Percentiles rank a stretch among this genome's conserved stretches.
Conservation (phyloP, 2,113 vertebrate species). For the Psophia crepitans region DNA sequence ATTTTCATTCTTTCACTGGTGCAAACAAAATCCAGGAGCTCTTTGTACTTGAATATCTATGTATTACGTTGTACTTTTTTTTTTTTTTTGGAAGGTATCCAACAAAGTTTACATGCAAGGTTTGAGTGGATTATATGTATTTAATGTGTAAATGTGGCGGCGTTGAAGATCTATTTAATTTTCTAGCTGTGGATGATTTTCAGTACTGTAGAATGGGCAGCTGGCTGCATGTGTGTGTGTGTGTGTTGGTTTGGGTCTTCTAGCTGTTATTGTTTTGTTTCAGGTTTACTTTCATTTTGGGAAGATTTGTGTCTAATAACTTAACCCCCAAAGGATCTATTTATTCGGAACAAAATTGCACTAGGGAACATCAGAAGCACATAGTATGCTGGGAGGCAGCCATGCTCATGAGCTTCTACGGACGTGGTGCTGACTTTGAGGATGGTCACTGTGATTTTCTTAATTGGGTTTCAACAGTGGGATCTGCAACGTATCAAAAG, state of each 20-base stretch:
- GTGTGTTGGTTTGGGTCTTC: not conserved
- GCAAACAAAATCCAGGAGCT: not conserved
- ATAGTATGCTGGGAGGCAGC: not conserved
- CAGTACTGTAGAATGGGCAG: not conserved
- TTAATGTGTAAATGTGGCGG: conserved; percentile 5
- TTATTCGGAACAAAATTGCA: not conserved
- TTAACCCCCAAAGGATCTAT: not conserved
- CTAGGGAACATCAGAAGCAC: not conserved
- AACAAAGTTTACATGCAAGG: conserved; percentile 53
- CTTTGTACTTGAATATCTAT: not conserved
- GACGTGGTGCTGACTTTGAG: accelerated
- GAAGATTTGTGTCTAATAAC: not conserved
- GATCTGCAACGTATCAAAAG: not conserved
- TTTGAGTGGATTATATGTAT: conserved; percentile 8
- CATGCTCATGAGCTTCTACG: not conserved
- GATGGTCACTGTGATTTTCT: not conserved
- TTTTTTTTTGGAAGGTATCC: not conserved
- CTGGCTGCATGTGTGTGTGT: not conserved
- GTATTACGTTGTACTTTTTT: not conserved
- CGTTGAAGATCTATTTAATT: conserved; percentile 29
- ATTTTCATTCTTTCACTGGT: not conserved
- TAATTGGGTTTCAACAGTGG: not conserved
- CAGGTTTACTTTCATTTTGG: not conserved
- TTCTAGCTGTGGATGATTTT: not conserved
- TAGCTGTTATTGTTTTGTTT: not conserved